Evolutionary conservation across 2,113 vertebrate species (phyloP), one percentile per base, ranked within the genome.

Genomic region (Erythrolamprus reginae): DNA sequence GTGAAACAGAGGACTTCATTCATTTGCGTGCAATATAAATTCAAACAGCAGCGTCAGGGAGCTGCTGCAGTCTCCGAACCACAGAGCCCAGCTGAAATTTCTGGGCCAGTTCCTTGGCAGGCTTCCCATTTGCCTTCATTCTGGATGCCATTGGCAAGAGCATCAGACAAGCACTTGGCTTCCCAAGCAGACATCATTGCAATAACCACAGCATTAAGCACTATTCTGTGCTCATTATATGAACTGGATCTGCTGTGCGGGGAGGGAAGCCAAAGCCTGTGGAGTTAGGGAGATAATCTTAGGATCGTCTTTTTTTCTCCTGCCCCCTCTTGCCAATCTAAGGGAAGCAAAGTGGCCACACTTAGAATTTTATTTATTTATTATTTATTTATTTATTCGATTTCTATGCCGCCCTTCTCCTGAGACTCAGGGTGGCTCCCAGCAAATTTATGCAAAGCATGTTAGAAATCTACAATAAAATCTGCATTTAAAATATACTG

Each of bases 1-100:
- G 82, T 70, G 92, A 92, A n/a, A 55, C 0, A 0, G 0, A 10
- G 91, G 82, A 12, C 0, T 86, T 89, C 1, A 0, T 51, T 28
- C 89, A 48, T 0, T 61, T 91, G 86, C 3, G 0, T 21, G 0
- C 28, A 77, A 52, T 89, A 86, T 92, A 88, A 92, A 91, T 45
- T 53, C 42, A 77, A 77, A 77, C 70, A 17, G 65, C 17, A 51
- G 55, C 38, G 17, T 55, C 12, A 42, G 55, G 84, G 70, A 84
- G 33, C 42, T 5, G 4, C 84, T 51, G 51, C 45, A 50, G 52
- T 84, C 47, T 19, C 86, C 65, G 53, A 91, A 42, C 86, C 53
- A 84, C 77, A 51, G 53, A 84, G 86, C 23, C 28, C 86, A 84
- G 52, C 52, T 83, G 82, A n/a, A 48, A 50, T 83, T 88, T 88